Evolutionary conservation across 2,888 invertebrate genomes (phyloP).

Genomic region (Cotesia congregata): DNA sequence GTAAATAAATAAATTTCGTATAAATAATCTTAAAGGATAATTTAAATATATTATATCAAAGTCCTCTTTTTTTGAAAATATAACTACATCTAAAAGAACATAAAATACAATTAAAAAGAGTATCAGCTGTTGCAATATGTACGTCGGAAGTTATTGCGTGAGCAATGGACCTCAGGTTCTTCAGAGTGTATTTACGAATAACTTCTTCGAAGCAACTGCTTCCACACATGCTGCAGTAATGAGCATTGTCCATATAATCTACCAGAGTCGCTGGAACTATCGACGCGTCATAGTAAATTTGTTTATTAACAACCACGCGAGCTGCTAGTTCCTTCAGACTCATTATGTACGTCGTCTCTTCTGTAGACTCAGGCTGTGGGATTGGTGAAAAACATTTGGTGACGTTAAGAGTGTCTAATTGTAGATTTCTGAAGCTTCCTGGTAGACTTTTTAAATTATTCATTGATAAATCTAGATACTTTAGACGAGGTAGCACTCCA

Average conservation of each 20-base stretch:
- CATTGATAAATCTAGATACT: conserved; percentile 73
- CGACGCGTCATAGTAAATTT: conserved; percentile 73
- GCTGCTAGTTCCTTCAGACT: conserved; percentile 74
- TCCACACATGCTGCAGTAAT: conserved; percentile 76
- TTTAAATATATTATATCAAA: not conserved
- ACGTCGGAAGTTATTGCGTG: conserved; percentile 46
- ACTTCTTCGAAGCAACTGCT: conserved; percentile 67
- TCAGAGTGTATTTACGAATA: conserved; percentile 46
- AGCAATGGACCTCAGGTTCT: conserved; percentile 51
- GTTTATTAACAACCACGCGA: conserved; percentile 72
- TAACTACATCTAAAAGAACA: conserved; percentile 74
- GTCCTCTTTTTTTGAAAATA: conserved; percentile 30
- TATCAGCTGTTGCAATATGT: conserved; percentile 62
- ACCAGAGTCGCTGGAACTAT: conserved; percentile 76
- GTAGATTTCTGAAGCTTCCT: conserved; percentile 74
- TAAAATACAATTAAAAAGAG: conserved; percentile 76
- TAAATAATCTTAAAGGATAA: not conserved
- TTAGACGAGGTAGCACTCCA: conserved; percentile 73
- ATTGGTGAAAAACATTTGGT: conserved; percentile 56
- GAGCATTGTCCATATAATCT: conserved; percentile 75
- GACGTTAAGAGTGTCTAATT: conserved; percentile 74
- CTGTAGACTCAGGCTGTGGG: not conserved
- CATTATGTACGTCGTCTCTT: conserved; percentile 46
- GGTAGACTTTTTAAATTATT: conserved; percentile 74
- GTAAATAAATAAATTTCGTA: conserved; percentile 3